phyloP scores from a whole-genome alignment of 92 coral and sea anemone species.

The Epizoanthus rinbou region DNA sequence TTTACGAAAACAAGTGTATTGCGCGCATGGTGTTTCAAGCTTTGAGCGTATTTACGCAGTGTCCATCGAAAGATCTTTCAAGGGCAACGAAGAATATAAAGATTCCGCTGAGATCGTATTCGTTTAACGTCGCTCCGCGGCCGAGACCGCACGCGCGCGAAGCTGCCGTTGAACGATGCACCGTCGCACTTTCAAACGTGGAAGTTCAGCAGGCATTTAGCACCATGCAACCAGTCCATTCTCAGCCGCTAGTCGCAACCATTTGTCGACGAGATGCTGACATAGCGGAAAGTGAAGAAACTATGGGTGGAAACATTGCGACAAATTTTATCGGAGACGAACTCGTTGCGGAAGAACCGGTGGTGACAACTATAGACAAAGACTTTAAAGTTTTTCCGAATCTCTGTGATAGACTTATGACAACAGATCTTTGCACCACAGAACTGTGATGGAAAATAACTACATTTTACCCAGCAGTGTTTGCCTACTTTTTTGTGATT shows the following conservation, averaged over 20 bases:
- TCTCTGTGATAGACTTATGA: conserved; percentile 52
- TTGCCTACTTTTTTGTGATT: not conserved
- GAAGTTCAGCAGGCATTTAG: conserved; percentile 72
- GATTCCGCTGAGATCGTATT: conserved; percentile 59
- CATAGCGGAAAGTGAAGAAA: conserved; percentile 26
- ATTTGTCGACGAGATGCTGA: conserved; percentile 48
- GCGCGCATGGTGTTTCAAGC: conserved; percentile 88
- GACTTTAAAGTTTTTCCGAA: conserved; percentile 52
- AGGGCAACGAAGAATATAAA: conserved; percentile 40
- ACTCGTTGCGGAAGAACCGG: not conserved
- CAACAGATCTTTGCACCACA: conserved; percentile 94
- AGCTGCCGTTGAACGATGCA: conserved; percentile 65
- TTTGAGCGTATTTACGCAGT: conserved; percentile 75
- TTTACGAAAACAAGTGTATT: conserved; percentile 83
- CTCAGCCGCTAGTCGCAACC: conserved; percentile 56
- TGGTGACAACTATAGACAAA: conserved; percentile 9
- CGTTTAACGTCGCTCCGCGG: conserved; percentile 78
- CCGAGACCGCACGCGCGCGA: conserved; percentile 61
- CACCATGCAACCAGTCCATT: conserved; percentile 41
- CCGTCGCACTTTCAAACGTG: conserved; percentile 72
- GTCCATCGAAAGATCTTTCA: conserved; percentile 41
- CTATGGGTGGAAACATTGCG: conserved; percentile 4
- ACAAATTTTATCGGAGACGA: not conserved
- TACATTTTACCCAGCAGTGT: not conserved
- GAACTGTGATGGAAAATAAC: conserved; percentile 56